Base-by-base conservation (phyloP, 2,888 invertebrate genomes). In the Adela reaumurella region DNA sequence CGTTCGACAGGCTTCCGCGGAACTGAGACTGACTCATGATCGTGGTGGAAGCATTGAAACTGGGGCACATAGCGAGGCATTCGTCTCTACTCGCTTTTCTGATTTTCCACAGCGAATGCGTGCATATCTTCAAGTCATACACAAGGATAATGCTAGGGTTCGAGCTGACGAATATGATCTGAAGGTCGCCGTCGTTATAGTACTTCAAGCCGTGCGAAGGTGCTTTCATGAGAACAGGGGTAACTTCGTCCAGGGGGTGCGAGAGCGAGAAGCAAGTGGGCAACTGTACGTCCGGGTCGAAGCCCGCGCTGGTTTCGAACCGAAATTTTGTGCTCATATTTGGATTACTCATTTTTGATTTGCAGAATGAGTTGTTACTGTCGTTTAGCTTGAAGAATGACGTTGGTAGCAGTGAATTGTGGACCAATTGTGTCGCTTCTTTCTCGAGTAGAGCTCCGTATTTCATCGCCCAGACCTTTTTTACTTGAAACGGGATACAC, bases 171-270 rank as follows among this genome's bases (percentile, higher is more conserved):
- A 87, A 94, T 46, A 95, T 86, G 6, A 95, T 85, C 64, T 85
- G 83, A 47, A 84, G 55, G 43, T 84, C 82, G 0, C 80, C 78
- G 57, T 86, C 87, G n/a, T 83, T 85, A 52, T 87, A 80, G 56
- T 86, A 83, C 49, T 83, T 82, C 0, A 84, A 63, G 0, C 77
- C 74, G 49, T 79, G 78, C 1, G 70, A 73, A 52, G 84, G 80
- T 16, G 88, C 85, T 61, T 87, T 89, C 52, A 88, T 81, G 6
- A 92, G 70, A 29, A 96, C 84, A 0, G 96, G 96, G 49, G 90
- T 88, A 19, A 94, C 88, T 70, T 97, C 96, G 66, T 97, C 93
- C 48, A 96, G 71, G 0, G 96, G 96, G 80, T 96, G 94, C 1
- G 89, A 82, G 50, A 97, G 70, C 8, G 94, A 93, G 67, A 92